These are phyloP conservation scores for Gambusia yucatana DNA, from an alignment of 2,797 vertebrate species.

Conservation along the genomic window DNA sequence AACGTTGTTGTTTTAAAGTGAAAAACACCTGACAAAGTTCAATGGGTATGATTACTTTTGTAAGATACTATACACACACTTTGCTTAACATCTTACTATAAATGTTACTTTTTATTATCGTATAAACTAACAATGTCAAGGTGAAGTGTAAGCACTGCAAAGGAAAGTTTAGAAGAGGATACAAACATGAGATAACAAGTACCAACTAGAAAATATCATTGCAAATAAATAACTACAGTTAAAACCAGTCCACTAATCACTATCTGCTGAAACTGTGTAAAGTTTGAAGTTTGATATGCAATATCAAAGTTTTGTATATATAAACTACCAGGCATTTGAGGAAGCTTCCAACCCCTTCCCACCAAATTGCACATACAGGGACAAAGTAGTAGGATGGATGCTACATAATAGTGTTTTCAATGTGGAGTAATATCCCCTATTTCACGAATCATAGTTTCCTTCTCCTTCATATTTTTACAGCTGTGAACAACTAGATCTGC, in stretches of 20 bases:
- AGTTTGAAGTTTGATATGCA: not conserved
- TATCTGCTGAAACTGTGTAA: not conserved
- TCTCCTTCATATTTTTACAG: conserved; percentile 86
- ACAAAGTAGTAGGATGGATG: not conserved
- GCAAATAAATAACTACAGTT: not conserved
- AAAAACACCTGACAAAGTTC: not conserved
- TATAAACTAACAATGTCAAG: not conserved
- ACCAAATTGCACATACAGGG: not conserved
- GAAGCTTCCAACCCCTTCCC: not conserved
- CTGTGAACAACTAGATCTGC: conserved; percentile 77
- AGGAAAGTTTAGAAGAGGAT: not conserved
- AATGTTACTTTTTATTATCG: not conserved
- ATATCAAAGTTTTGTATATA: not conserved
- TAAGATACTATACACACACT: not conserved
- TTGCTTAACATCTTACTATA: not conserved
- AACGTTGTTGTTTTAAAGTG: not conserved
- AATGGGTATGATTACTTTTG: not conserved
- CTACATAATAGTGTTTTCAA: conserved; percentile 33
- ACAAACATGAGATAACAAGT: not conserved
- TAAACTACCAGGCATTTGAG: not conserved
- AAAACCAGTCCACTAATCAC: not conserved
- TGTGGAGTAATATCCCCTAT: conserved; percentile 63
- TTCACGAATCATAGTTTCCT: conserved; percentile 83
- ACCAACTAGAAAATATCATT: not conserved
- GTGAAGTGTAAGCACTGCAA: not conserved